phyloP scores from a whole-genome alignment of 2,888 invertebrate genomes.

The Blastobasis adustella region DNA sequence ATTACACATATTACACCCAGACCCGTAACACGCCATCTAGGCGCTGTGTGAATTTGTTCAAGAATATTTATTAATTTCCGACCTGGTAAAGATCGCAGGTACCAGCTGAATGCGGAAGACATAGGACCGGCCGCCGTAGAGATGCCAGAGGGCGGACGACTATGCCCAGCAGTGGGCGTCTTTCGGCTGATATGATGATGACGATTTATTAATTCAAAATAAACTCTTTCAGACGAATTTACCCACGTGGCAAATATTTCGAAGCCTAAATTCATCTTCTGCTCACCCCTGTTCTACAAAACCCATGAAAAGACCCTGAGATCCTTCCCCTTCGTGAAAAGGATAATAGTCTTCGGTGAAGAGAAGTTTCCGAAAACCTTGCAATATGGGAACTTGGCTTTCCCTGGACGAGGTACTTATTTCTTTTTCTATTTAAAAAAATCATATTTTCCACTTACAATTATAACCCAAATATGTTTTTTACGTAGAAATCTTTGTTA shows the following conservation, averaged over 20 bases:
- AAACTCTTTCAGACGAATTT: conserved; percentile 42
- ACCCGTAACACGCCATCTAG: no score
- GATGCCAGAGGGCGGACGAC: no score
- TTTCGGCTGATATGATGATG: background rate
- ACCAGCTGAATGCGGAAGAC: no score
- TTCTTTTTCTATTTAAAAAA: background rate
- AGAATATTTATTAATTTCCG: no score
- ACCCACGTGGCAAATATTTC: conserved; percentile 41
- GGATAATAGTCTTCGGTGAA: conserved; percentile 38
- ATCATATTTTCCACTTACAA: background rate
- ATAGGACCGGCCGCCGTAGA: no score
- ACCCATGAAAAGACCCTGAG: conserved; percentile 27
- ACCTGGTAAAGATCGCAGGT: no score
- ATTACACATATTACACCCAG: no score
- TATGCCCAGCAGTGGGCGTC: background rate
- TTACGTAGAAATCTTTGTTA: no score
- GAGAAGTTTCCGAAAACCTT: conserved; percentile 24
- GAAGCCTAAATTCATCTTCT: conserved; percentile 43
- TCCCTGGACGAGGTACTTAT: background rate
- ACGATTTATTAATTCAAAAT: background rate
- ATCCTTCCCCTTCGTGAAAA: conserved; percentile 25
- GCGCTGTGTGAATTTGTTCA: no score
- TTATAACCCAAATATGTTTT: no score
- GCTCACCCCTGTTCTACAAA: conserved; percentile 39
- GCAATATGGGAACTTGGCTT: conserved; percentile 33